Base-by-base conservation (phyloP, 2,797 vertebrate genomes). In the Glossophaga mutica region DNA sequence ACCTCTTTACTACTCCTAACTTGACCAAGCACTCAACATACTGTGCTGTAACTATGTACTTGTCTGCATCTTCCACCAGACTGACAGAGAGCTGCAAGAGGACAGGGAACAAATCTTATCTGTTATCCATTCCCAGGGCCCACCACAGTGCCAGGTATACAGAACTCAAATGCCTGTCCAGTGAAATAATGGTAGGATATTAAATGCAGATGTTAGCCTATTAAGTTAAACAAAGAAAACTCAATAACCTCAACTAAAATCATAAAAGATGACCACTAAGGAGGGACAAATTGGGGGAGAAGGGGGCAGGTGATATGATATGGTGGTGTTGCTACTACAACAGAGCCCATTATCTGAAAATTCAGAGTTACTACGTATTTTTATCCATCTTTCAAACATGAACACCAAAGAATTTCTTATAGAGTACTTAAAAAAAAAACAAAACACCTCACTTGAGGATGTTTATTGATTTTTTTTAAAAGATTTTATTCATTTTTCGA, bases 331-430 rank as follows among this genome's bases (percentile, higher is more conserved):
- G 18, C 55, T 52, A 86, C 52, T 86, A 81, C 34, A 91, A 70
- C 46, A 9, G 93, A 91, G 57, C 12, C 32, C 4, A 76, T 29
- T 55, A 84, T 2, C 34, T 65, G 48, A 94, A 92, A 95, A 92
- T 70, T 97, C 79, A 97, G 87, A 92, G 84, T 83, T 89, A 65
- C 86, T 37, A 95, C 22, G 12, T 68, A 67, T 87, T 84, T 94
- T 91, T 81, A 88, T 89, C 94, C 77, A 83, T 57, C 89, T 96
- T 81, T 50, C n/a, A 90, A 94, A 96, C 85, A 82, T 76, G 91
- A 57, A 68, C 89, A 55, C 48, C 9, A 85, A 92, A 97, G 24
- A 34, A 87, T 46, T 93, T 77, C 50, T 95, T 93, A 62, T 52
- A 96, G 73, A 55, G 62, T 65, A 65, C 29, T 65, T 14, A 14